phyloP scores from a whole-genome alignment of 2,888 invertebrate genomes.

The Kuschelorhynchus macadamiae region DNA sequence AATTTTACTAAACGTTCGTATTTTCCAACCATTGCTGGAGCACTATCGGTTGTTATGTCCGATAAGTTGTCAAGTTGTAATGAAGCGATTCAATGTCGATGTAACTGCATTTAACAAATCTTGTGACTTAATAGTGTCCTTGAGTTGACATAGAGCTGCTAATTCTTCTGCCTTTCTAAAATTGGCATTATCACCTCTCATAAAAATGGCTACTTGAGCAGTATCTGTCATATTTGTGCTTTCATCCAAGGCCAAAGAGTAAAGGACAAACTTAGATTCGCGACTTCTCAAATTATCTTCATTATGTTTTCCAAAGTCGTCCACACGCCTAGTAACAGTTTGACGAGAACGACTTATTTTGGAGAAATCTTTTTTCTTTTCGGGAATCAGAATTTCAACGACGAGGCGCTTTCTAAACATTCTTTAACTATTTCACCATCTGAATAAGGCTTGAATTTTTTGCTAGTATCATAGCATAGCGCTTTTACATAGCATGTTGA shows the following conservation, averaged over 20 bases:
- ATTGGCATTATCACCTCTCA: constrained; percentile 18
- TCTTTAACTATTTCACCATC: constrained; percentile 22
- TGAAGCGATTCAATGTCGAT: constrained; percentile 26
- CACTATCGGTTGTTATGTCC: constrained; percentile 20
- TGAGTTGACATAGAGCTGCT: constrained; percentile 15
- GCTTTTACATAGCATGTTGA: constrained; percentile 13
- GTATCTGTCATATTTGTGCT: constrained; percentile 16
- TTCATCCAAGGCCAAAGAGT: constrained; percentile 19
- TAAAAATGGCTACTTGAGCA: constrained; percentile 25
- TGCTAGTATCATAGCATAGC: constrained; percentile 14
- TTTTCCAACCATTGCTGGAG: constrained; percentile 20
- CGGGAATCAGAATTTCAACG: constrained; percentile 3
- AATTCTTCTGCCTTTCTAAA: constrained; percentile 17
- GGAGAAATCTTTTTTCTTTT: constrained; percentile 17
- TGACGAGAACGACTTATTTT: constrained; percentile 20
- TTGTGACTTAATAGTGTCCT: constrained; percentile 34
- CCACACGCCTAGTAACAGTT: constrained; percentile 20
- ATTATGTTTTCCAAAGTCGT: constrained; percentile 13
- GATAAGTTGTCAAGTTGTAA: constrained; percentile 20
- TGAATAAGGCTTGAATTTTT: constrained; percentile 19
- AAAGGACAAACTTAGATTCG: constrained; percentile 15
- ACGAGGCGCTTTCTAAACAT: constrained; percentile 19
- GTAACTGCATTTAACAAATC: constrained; percentile 33
- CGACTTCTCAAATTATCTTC: constrained; percentile 18
- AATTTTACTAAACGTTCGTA: constrained; percentile 29